Base-by-base conservation (phyloP, 2,797 vertebrate species). In the Dicrostonyx torquatus region DNA sequence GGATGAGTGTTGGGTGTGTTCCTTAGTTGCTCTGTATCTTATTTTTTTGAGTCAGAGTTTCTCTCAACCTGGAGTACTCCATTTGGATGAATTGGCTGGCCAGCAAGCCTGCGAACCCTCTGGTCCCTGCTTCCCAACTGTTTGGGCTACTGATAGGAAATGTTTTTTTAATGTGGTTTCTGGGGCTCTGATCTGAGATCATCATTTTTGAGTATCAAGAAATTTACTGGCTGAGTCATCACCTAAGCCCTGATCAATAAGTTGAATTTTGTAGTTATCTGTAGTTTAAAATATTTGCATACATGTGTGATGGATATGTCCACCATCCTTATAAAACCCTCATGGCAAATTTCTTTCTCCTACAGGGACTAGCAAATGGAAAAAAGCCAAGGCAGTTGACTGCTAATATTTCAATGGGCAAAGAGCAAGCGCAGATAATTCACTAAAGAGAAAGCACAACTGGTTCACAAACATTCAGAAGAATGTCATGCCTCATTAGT, bases 401-500 rank as follows among this genome's bases (percentile, higher is more conserved):
- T 91, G 66, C 66, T 93, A 96, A 91, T 87, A 96, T 94, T 95
- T 91, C 60, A 91, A 58, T 60, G 13, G 86, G 73, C 48, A 87
- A 92, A 93, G 91, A 95, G 66, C 79, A 89, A 14, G 48, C 84
- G 43, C 86, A 92, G 76, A 95, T 96, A 87, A 94, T 94, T 96
- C 72, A 53, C 86, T 68, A 87, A 96, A 92, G 89, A 94, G 76
- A 95, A 96, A 94, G 92, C 34, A 82, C 48, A 87, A 85, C 66
- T 73, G 89, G 79, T 94, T 97, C 48, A 68, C 77, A 95, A 90
- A 93, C 94, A 77, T 92, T 96, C 90, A 84, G 79, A 95, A 94
- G 89, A 94, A 95, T 94, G 93, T 89, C 93, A 95, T 88, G 94
- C 95, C 93, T 97, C 95, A 93, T 96, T 96, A 96, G 94, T 78